Base-by-base conservation (phyloP, 2,888 invertebrate genomes). In the Leucophenga maculata region DNA sequence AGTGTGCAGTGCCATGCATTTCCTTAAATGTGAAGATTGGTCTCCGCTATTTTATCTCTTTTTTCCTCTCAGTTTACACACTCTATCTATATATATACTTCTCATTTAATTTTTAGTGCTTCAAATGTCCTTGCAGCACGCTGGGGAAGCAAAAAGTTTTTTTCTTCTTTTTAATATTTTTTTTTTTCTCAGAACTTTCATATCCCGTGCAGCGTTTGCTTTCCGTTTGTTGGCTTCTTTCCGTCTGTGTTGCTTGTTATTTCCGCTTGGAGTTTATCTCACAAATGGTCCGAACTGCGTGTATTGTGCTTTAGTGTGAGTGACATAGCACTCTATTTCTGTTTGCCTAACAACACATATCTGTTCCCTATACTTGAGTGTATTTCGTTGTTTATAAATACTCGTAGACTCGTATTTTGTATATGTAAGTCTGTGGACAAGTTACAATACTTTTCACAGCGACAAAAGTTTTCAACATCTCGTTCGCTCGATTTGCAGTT, bases 401-500 rank as follows among this genome's bases (percentile, higher is more conserved):
- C 39, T 39, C 11, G 8, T 39, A 39, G 3, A 39, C 39, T 39
- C 39, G 8, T 39, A 39, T 39, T 50, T n/a, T 46, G 16, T 64
- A 26, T 62, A 14, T 64, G 20, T 20, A 3, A 48, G 46, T 64
- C 44, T 64, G 22, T 16, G 62, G 2, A 46, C 26, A 46, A 64
- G 48, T 64, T 64, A 22, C 62, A 18, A 46, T 48, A 26, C 8
- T 59, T 59, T 59, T 32, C n/a, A 8, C 8, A 16, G 26, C 62
- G 22, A 48, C 62, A 46, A 64, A 64, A 64, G 14, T 64, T 46
- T 46, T 22, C 46, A 64, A 64, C 48, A 64, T 64, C 62, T 64
- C 48, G 20, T 22, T 26, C n/a, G 20, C 46, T 26, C n/a, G 3
- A 16, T 18, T 50, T 6, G 6, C 1, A 48, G n/a, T 18, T 14